Evolutionary conservation across 2,888 invertebrate species (phyloP), one percentile per base, ranked within the genome.

Genomic region (Drosophila recens): DNA sequence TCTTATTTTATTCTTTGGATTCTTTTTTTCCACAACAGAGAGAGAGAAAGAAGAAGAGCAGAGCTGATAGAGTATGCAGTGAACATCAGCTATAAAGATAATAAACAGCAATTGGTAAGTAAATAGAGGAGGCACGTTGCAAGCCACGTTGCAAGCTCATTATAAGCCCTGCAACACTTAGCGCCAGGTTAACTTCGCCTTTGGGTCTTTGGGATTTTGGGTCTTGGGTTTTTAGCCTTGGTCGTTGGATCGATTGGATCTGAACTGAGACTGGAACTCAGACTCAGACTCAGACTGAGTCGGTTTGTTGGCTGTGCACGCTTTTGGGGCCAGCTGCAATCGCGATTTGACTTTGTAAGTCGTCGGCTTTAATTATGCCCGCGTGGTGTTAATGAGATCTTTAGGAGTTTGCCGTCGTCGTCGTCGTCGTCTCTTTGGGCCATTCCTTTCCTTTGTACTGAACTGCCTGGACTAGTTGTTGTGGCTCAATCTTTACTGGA

Each of bases 321-420:
- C 79, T 79, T 78, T 80, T 72, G 79, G 52, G 49, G 58, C 61
- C 66, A 43, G 57, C 59, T 69, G 81, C 79, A 89, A 90, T 90
- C 91, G 90, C 90, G 90, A 90, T 90, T 83, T 88, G 81, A 72
- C 67, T 79, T 83, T 89, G 86, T 89, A 83, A 85, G 87, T 74
- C 89, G 89, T 90, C 84, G 81, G 82, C 86, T 89, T 91, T 91
- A 91, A 91, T 91, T 91, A 91, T 90, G 85, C 90, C 87, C 86
- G 83, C 89, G 89, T 85, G 90, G 90, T 91, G 91, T 91, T 91
- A 91, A 91, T 91, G 90, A 91, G 91, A 90, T 91, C 89, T 90
- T 91, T 86, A 81, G 75, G 68, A 77, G 67, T 89, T 88, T 80
- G 81, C 81, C 68, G 71, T 72, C 15, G 23, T n/a, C 4, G 11